Evolutionary conservation across 2,113 vertebrate species (phyloP).

Genomic region (Bettongia penicillata): DNA sequence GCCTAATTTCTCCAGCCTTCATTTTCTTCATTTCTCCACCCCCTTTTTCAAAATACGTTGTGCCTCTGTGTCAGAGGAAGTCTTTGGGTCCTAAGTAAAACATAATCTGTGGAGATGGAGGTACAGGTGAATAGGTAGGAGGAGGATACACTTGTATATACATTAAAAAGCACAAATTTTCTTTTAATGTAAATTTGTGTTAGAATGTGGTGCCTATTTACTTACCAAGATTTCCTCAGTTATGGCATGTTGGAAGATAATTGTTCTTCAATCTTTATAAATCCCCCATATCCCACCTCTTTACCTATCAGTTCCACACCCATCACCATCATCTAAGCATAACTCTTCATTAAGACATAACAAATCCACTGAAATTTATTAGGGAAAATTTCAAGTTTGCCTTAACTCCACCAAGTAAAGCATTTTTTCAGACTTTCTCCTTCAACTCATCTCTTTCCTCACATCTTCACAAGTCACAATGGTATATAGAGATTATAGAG

Average conservation of each 20-base stretch:
- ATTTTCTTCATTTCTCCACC: background rate
- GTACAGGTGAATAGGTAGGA: background rate
- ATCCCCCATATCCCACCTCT: background rate
- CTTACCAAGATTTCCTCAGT: background rate
- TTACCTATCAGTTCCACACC: background rate
- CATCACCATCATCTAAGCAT: background rate
- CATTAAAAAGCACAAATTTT: background rate
- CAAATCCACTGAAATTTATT: background rate
- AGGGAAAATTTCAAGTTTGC: background rate
- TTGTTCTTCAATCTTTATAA: background rate
- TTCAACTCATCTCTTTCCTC: background rate
- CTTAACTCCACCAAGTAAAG: background rate
- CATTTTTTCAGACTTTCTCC: conserved; percentile 14
- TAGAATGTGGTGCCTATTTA: background rate
- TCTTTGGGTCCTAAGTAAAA: background rate
- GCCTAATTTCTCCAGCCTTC: conserved; percentile 21
- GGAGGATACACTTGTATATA: background rate
- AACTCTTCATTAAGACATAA: conserved; percentile 25
- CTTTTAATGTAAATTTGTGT: background rate
- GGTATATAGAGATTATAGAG: background rate
- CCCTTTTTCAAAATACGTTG: background rate
- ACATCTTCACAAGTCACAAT: background rate
- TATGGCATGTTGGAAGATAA: background rate
- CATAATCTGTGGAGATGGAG: background rate
- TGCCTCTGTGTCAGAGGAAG: conserved; percentile 15